Evolutionary conservation across 1,140 invertebrate genomes (phyloP), one percentile per base, ranked within the genome.

Genomic region (Drosophila funebris): DNA sequence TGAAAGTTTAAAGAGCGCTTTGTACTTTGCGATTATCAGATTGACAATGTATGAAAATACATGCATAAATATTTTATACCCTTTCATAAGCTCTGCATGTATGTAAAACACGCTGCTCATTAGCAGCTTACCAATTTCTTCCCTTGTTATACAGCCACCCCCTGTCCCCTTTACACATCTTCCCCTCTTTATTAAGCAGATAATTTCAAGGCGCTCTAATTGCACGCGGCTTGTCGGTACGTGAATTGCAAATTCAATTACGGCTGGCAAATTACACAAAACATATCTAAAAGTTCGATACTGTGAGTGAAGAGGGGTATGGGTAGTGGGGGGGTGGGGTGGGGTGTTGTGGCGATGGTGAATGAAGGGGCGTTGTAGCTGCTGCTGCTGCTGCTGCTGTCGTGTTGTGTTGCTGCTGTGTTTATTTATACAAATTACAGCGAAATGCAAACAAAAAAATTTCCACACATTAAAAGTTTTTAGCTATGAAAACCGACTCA

Each of bases 381-480:
- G 16, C 16, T 6, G 31, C 29, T 36, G 50, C 29, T 52, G 27
- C n/a, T n/a, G n/a, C n/a, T n/a, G n/a, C n/a, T n/a, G n/a, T n/a
- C n/a, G n/a, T n/a, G n/a, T n/a, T 46, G 43, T 9, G 56, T 27
- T 16, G 57, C 29, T 44, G 57, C 43, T 56, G 44, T 85, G 63
- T 85, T 84, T 84, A 84, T 84, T 84, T 84, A 85, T 84, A 84
- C 76, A 73, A 79, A 84, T 84, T 84, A 84, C 80, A 84, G 22
- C 39, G 37, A 74, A 81, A 73, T 43, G 58, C 54, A 73, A 43
- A 69, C 9, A 43, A 70, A 43, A 76, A 27, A 82, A 78, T 76
- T 85, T 87, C 82, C 82, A 85, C 78, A 85, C 82, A 85, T 85
- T 82, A 70, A 85, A 82, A 82, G 71, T 82, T 87, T 87, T 82